Evolutionary conservation across 2,888 invertebrate species (phyloP).

Genomic region (Leptopilina syphax): DNA sequence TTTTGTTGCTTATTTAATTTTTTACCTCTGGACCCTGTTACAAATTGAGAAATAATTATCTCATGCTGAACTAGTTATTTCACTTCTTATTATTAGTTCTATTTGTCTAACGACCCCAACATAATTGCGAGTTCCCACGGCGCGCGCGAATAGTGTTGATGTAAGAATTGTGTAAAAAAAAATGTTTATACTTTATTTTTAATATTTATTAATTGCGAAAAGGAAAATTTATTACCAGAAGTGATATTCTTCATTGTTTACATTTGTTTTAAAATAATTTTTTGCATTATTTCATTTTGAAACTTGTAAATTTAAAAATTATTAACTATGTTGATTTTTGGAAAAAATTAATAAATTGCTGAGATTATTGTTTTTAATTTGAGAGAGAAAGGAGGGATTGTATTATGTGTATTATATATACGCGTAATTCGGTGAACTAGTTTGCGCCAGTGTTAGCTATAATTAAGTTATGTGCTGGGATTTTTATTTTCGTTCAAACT

Average conservation of each 20-base stretch:
- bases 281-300: too few species aligned
- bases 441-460: slow-evolving; percentile 63
- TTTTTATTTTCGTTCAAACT: slow-evolving; percentile 76
- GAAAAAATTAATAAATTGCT: too few species aligned
- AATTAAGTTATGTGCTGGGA: slow-evolving; percentile 71
- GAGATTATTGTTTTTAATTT: too few species aligned
- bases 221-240: neutral
- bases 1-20: neutral
- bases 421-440: neutral
- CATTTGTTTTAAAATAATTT: neutral
- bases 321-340: too few species aligned
- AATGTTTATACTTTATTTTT: neutral
- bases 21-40: neutral
- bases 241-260: neutral
- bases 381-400: neutral
- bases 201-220: neutral
- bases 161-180: neutral
- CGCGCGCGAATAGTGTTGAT: neutral
- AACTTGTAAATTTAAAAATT: too few species aligned
- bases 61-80: slow-evolving; percentile 9
- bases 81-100: slow-evolving; percentile 13
- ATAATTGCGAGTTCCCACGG: slow-evolving; percentile 19
- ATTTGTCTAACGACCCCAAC: slow-evolving; percentile 18
- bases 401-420: neutral
- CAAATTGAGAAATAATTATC: slow-evolving; percentile 20